A percentile compares a stretch with the other conserved stretches of the same genome.
Conservation (phyloP, 2,888 invertebrate species). For the Conops quadrifasciatus region DNA sequence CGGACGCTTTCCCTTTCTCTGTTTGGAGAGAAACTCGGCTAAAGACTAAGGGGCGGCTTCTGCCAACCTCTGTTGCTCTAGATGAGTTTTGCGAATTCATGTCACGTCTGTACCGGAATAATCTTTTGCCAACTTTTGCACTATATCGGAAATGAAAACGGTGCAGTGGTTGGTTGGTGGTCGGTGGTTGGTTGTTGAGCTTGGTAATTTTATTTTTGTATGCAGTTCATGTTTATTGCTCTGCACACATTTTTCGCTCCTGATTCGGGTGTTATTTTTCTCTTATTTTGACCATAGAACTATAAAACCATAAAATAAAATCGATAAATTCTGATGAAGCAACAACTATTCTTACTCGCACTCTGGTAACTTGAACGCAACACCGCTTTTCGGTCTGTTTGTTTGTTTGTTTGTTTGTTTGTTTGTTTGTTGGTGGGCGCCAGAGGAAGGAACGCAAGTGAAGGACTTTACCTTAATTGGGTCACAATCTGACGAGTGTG, state of each 20-base stretch:
- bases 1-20: not conserved
- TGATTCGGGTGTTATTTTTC: not conserved
- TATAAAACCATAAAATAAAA: not conserved
- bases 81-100: constrained; percentile 23
- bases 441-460: too few species aligned
- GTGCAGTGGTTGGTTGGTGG: not conserved
- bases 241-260: constrained; percentile 5
- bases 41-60: constrained; percentile 9
- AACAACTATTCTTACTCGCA: too few species aligned
- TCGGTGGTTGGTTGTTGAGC: not conserved
- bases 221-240: constrained; percentile 25
- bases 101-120: constrained; percentile 31
- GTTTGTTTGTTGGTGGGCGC: too few species aligned
- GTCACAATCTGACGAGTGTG: too few species aligned
- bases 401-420: too few species aligned
- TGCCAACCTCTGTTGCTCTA: not conserved
- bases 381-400: too few species aligned
- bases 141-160: not conserved
- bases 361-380: too few species aligned
- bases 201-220: constrained; percentile 25
- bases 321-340: too few species aligned
- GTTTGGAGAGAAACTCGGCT: constrained; percentile 14
- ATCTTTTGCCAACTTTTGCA: constrained; percentile 20
- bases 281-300: not conserved
- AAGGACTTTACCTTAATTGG: too few species aligned